Evolutionary conservation across 2,888 invertebrate species (phyloP).

Genomic region (Orthosia cruda): DNA sequence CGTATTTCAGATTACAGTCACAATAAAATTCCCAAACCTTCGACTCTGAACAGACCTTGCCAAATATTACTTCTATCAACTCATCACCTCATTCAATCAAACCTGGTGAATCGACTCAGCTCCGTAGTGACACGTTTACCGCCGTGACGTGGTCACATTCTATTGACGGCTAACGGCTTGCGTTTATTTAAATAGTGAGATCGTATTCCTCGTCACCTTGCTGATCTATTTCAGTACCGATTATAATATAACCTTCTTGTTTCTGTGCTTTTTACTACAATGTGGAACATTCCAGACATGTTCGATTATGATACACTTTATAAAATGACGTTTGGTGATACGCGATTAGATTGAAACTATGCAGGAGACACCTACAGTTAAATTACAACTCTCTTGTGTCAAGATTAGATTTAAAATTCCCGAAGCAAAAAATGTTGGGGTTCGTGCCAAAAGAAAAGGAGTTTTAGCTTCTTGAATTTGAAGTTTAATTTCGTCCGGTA

Average conservation of each 20-base stretch:
- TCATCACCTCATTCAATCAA: slow-evolving; percentile 9
- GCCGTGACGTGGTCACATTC: slow-evolving; percentile 47
- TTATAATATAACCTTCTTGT: slow-evolving; percentile 52
- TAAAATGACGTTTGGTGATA: slow-evolving; percentile 76
- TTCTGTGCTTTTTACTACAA: slow-evolving; percentile 34
- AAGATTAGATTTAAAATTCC: slow-evolving; percentile 33
- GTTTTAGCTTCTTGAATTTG: slow-evolving; percentile 51
- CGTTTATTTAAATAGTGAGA: slow-evolving; percentile 58
- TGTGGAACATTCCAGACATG: slow-evolving; percentile 69
- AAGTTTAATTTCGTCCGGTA: slow-evolving; percentile 60
- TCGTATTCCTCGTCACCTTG: slow-evolving; percentile 52
- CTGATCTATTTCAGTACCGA: slow-evolving; percentile 46
- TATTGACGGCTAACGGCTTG: slow-evolving; percentile 55
- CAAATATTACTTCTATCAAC: slow-evolving; percentile 7
- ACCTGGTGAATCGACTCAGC: neutral
- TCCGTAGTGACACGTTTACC: slow-evolving; percentile 50
- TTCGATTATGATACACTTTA: slow-evolving; percentile 70
- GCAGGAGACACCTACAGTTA: slow-evolving; percentile 3
- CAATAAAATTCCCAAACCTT: no score
- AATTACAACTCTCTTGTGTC: slow-evolving; percentile 11
- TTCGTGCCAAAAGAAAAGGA: slow-evolving; percentile 53
- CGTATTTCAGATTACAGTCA: neutral
- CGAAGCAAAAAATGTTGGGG: slow-evolving; percentile 2
- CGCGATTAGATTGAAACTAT: slow-evolving; percentile 60
- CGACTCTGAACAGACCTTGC: neutral